phyloP scores from a whole-genome alignment of 2,888 invertebrate species.

The Polydesmus complanatus region DNA sequence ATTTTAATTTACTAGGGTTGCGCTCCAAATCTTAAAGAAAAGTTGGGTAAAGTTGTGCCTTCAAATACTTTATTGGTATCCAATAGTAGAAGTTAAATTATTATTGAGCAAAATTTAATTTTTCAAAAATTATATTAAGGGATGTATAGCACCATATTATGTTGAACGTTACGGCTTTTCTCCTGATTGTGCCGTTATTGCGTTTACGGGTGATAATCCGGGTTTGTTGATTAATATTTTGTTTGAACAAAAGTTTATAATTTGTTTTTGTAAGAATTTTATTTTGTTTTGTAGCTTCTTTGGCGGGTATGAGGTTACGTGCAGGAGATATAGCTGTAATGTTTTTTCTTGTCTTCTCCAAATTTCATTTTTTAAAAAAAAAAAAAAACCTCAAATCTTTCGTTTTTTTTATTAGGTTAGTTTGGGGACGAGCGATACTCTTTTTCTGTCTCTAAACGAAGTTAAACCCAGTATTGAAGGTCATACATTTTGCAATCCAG shows the following conservation, averaged over 20 bases:
- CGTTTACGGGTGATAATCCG: constrained; percentile 93
- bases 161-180: constrained; percentile 74
- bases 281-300: constrained; percentile 28
- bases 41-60: constrained; percentile 60
- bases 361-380: not conserved
- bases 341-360: constrained; percentile 32
- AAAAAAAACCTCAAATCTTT: not conserved
- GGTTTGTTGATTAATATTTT: constrained; percentile 59
- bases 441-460: constrained; percentile 55
- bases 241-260: not conserved
- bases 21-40: constrained; percentile 55
- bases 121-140: no score
- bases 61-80: constrained; percentile 38
- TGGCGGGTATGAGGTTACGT: constrained; percentile 59
- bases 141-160: constrained; percentile 45
- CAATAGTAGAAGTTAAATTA: constrained; percentile 9
- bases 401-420: constrained; percentile 27
- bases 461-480: constrained; percentile 54
- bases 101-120: no score
- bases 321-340: constrained; percentile 74
- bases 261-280: no score
- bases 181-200: constrained; percentile 60
- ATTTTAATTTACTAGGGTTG: constrained; percentile 43
- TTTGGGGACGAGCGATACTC: constrained; percentile 79
- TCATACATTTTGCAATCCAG: constrained; percentile 76